Evolutionary conservation across 2,888 invertebrate genomes (phyloP), one percentile per base, ranked within the genome.

Genomic region (Isotomurus palustris): DNA sequence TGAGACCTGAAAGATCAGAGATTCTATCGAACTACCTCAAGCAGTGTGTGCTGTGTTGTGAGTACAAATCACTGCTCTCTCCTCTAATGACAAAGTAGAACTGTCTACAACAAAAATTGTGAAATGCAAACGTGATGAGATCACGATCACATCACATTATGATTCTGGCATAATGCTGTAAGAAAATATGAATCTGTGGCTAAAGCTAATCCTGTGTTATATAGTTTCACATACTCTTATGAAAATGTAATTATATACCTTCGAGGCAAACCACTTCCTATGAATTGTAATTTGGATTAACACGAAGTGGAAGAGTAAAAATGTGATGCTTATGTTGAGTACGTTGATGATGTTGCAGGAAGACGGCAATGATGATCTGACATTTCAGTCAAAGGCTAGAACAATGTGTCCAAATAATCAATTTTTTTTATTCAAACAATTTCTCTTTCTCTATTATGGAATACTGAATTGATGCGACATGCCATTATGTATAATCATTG

Each of bases 381-480:
- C 40, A 35, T 19, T 35, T 12, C 36, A 48, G 17, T 44, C 28
- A 22, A 28, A 48, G 17, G 25, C 27, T 19, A 29, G 19, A 40
- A 29, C 28, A 50, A n/a, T 38, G 27, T n/a, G 28, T 43, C 38
- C 58, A 64, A 65, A 61, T 65, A 65, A 65, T 62, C 61, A 65
- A 65, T 62, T 62, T 65, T 59, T 56, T 62, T 65, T 62, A 62
- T 59, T 65, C 59, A 58, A 60, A 59, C 58, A 59, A 59, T 59
- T 65, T 60, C 53, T 60, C 64, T 64, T 58, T 65, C 60, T 59
- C 59, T 58, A 52, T 65, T 62, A 62, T 65, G 65, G 65, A 65
- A 65, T 65, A 62, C 64, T 64, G 64, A 64, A 64, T 58, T 64
- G 60, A 60, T 60, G 59, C 64, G 60, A 63, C 63, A 40, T 40